phyloP scores from a whole-genome alignment of 2,797 vertebrate genomes.

The Thamnophis elegans region DNA sequence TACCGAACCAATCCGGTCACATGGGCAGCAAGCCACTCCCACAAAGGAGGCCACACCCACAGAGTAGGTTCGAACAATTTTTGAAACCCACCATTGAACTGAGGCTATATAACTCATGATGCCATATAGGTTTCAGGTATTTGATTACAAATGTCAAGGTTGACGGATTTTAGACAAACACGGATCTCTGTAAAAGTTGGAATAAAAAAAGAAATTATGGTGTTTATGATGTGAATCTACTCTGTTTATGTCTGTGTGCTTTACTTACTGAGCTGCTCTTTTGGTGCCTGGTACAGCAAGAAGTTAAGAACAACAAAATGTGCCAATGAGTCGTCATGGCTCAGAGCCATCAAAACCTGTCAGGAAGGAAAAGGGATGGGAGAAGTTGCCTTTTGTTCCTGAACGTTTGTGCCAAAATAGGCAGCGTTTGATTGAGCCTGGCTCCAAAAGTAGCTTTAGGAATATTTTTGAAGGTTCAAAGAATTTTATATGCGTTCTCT shows the following conservation, averaged over 20 bases:
- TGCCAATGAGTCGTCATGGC: not conserved
- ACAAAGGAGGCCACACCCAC: too few relatives aligned
- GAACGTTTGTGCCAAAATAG: not conserved
- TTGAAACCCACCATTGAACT: too few relatives aligned
- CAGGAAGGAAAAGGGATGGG: not conserved
- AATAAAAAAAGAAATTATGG: not conserved
- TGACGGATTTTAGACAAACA: not conserved
- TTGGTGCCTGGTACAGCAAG: not conserved
- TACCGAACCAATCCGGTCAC: too few relatives aligned
- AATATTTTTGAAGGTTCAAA: not conserved
- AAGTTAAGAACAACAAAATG: not conserved
- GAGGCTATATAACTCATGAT: not conserved
- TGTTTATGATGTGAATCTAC: not conserved
- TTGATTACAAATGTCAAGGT: not conserved
- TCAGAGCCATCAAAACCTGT: not conserved
- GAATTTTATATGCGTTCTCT: not conserved
- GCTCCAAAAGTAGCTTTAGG: not conserved
- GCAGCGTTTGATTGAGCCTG: not conserved
- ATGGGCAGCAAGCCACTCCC: too few relatives aligned
- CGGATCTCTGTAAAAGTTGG: not conserved
- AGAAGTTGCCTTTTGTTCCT: not conserved
- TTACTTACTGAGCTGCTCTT: not conserved
- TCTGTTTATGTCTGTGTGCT: not conserved
- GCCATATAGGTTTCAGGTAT: not conserved
- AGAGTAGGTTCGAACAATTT: too few relatives aligned